Conservation (phyloP, 1,140 invertebrate species). For the Apis laboriosa region DNA sequence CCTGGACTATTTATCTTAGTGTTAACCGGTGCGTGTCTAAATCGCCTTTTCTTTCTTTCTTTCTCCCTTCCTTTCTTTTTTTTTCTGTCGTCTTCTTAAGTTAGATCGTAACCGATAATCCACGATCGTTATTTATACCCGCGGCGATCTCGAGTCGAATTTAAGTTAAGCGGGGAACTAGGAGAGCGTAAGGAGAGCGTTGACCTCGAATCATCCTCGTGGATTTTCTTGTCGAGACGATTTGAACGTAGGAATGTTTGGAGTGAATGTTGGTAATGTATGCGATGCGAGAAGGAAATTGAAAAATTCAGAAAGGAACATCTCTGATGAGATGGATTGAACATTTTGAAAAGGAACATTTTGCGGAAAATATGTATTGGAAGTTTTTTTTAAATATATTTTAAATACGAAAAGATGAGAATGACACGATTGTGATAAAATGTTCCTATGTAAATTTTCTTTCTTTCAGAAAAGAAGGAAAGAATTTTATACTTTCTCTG, state of each 20-base stretch:
- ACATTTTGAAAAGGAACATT: too few species aligned
- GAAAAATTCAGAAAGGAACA: too few species aligned
- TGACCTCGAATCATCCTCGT: neutral
- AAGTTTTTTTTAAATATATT: too few species aligned
- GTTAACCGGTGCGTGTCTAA: neutral
- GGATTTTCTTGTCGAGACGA: neutral
- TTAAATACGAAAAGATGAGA: too few species aligned
- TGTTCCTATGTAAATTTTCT: too few species aligned
- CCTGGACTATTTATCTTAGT: neutral
- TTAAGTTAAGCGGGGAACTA: neutral
- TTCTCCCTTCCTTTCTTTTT: neutral
- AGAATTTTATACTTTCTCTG: too few species aligned
- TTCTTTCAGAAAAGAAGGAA: too few species aligned
- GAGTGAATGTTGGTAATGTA: neutral
- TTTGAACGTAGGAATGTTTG: too few species aligned
- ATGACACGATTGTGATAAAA: too few species aligned
- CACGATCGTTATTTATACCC: conserved; percentile 7
- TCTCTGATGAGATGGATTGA: too few species aligned
- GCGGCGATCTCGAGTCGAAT: neutral
- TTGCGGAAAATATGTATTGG: too few species aligned
- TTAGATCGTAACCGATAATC: conserved; percentile 7
- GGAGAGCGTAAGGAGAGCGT: neutral
- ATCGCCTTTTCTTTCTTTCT: neutral
- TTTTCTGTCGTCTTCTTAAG: neutral
- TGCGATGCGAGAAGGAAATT: too few species aligned